Evolutionary conservation across 1,140 invertebrate species (phyloP).

Genomic region (Hydropsyche tenuis): DNA sequence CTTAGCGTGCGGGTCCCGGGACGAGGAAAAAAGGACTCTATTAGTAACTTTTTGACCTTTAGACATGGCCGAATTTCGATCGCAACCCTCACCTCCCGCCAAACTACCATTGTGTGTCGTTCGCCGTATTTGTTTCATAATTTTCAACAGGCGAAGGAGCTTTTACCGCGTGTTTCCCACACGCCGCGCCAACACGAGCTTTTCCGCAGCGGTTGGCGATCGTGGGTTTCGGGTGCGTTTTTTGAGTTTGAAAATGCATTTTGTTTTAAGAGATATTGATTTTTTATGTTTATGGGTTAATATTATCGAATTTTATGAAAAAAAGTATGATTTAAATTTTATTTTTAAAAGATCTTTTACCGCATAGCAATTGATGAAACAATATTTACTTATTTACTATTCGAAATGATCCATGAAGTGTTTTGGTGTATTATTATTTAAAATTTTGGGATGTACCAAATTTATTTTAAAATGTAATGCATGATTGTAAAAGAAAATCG

Average conservation of each 20-base stretch:
- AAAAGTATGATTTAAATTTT: no score
- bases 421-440: no score
- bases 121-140: conserved; percentile 22
- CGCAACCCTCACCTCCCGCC: neutral
- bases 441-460: no score
- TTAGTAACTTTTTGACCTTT: conserved; percentile 24
- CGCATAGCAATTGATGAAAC: no score
- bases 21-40: conserved; percentile 16
- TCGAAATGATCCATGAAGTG: no score
- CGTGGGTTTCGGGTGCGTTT: neutral
- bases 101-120: conserved; percentile 4
- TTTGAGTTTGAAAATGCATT: neutral
- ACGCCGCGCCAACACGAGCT: conserved; percentile 14
- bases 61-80: conserved; percentile 10
- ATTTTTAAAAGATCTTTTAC: no score
- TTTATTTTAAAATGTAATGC: no score
- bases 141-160: conserved; percentile 25
- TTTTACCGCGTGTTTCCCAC: conserved; percentile 25
- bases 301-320: no score
- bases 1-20: neutral
- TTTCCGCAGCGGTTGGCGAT: neutral
- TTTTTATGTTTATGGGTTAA: no score
- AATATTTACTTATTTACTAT: no score
- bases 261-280: no score
- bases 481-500: no score